A percentile compares a stretch with the other conserved stretches of the same genome.
Evolutionary conservation across 2,797 vertebrate species (phyloP).

Genomic region (Hydrocynus forskahlii): DNA sequence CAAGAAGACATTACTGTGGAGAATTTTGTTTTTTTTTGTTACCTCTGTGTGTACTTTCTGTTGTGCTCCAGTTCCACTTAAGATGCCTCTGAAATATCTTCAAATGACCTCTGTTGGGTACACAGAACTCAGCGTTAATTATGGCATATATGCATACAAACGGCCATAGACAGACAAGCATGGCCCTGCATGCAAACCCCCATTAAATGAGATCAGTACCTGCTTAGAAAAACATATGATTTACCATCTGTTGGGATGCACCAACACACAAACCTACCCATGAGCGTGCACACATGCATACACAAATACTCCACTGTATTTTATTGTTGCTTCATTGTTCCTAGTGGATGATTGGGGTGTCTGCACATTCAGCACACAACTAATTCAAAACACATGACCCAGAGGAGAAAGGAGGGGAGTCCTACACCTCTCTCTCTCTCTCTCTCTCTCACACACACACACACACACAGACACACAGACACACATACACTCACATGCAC

Average conservation of each 20-base stretch:
- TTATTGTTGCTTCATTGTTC: constrained; percentile 17
- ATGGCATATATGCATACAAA: neutral
- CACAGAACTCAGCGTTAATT: too few species aligned
- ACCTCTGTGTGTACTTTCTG: constrained; percentile 4
- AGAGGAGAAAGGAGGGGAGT: neutral
- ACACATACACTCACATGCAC: too few species aligned
- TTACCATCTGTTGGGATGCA: constrained; percentile 4
- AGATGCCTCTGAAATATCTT: constrained; percentile 27
- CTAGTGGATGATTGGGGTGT: constrained; percentile 38
- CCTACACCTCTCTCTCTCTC: neutral
- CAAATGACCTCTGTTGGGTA: constrained; percentile 49
- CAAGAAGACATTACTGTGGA: constrained; percentile 15
- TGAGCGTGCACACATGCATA: neutral
- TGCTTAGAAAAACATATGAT: neutral
- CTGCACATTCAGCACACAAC: constrained; percentile 43
- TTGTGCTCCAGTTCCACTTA: constrained; percentile 26
- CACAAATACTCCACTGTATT: neutral
- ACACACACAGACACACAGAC: too few species aligned
- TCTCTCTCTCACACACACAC: constrained; percentile 59
- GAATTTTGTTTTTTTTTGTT: constrained; percentile 14
- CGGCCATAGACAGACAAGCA: constrained; percentile 1
- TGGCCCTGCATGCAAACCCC: neutral
- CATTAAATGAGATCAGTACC: neutral
- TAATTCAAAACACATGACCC: constrained; percentile 68
- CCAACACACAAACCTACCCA: neutral